Conservation (phyloP, 2,797 vertebrate genomes). For the Lindbergichthys nudifrons region DNA sequence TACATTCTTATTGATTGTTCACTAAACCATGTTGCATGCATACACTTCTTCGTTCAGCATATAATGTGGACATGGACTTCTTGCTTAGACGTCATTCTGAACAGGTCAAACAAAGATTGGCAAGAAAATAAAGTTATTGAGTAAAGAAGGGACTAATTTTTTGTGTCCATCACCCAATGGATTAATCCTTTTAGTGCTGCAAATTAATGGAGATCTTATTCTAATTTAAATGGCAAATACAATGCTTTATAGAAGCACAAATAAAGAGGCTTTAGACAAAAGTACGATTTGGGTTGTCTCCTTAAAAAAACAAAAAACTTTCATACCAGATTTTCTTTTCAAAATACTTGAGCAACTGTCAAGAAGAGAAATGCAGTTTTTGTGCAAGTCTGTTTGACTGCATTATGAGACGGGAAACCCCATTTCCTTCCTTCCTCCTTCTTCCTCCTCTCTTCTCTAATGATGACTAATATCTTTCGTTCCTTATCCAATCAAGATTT, state of each 20-base stretch:
- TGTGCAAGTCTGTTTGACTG: conserved; percentile 21
- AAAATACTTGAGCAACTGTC: conserved; percentile 32
- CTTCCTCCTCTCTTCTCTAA: conserved; percentile 53
- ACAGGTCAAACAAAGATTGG: too few relatives aligned
- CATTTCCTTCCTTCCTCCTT: conserved; percentile 29
- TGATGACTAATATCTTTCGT: conserved; percentile 62
- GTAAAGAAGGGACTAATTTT: too few relatives aligned
- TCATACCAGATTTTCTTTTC: conserved; percentile 17
- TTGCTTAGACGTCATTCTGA: too few relatives aligned
- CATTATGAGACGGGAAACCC: conserved; percentile 29
- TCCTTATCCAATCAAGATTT: conserved; percentile 59
- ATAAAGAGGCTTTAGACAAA: not conserved
- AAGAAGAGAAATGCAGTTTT: conserved; percentile 43
- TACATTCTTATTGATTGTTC: too few relatives aligned
- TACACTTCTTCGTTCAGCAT: too few relatives aligned
- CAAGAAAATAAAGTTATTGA: too few relatives aligned
- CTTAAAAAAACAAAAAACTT: not conserved
- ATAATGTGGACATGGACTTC: too few relatives aligned
- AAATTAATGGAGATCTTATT: not conserved
- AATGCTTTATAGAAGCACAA: not conserved
- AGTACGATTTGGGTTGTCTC: not conserved
- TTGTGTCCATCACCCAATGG: too few relatives aligned
- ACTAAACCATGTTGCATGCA: too few relatives aligned
- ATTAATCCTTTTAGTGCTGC: not conserved
- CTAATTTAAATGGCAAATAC: not conserved